A percentile compares a stretch with the other conserved stretches of the same genome.
Conservation (phyloP, 2,888 invertebrate genomes). For the Eulithis prunata region DNA sequence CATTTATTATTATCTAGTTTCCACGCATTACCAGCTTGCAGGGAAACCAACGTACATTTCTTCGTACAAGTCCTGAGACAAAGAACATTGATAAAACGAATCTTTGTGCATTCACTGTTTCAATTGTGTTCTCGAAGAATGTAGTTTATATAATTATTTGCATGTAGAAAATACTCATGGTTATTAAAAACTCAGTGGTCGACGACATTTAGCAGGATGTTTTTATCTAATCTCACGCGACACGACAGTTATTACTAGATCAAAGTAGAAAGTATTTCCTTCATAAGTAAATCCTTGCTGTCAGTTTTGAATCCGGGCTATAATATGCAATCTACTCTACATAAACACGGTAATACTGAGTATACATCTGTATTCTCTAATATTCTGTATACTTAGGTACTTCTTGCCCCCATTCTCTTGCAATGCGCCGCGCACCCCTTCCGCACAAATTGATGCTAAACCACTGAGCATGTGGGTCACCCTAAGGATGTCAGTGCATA, state of each 20-base stretch:
- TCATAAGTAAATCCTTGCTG: neutral
- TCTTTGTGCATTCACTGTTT: too few relatives aligned
- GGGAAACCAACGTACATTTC: too few relatives aligned
- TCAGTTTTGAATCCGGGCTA: too few relatives aligned
- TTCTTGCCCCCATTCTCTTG: conserved; percentile 4
- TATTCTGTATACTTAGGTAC: neutral
- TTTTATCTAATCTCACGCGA: neutral
- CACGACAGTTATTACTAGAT: neutral
- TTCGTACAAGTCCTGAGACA: too few relatives aligned
- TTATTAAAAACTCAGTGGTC: neutral
- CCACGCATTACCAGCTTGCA: too few relatives aligned
- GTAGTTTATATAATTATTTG: neutral
- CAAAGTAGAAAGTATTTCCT: neutral
- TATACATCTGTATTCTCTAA: too few relatives aligned
- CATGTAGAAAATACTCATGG: neutral
- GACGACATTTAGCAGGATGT: neutral
- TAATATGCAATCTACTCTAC: too few relatives aligned
- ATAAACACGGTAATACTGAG: too few relatives aligned
- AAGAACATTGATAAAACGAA: too few relatives aligned
- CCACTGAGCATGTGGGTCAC: conserved; percentile 30
- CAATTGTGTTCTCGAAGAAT: neutral
- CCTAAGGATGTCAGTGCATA: conserved; percentile 27
- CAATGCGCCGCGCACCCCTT: conserved; percentile 19
- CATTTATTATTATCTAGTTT: too few relatives aligned
- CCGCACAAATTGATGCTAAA: conserved; percentile 16